Conservation (phyloP, 1,140 invertebrate species). For the Grapholita molesta region DNA sequence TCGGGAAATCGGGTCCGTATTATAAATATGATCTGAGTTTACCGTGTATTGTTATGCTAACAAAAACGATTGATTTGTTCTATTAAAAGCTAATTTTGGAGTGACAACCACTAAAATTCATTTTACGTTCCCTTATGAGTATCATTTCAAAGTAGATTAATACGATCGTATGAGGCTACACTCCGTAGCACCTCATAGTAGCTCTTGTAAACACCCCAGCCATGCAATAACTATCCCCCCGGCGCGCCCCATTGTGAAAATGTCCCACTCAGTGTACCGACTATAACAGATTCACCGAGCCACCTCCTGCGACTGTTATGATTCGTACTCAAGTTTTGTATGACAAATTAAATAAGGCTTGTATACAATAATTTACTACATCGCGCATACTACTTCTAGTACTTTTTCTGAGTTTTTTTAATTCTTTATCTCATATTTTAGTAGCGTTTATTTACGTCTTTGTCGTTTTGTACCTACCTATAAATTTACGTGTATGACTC, state of each 20-base stretch:
- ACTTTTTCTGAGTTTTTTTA: no score
- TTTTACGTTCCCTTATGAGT: neutral
- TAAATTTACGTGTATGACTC: no score
- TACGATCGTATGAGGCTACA: constrained; percentile 7
- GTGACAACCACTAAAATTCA: neutral
- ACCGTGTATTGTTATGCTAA: neutral
- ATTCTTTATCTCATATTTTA: no score
- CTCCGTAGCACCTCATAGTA: constrained; percentile 5
- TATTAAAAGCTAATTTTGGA: neutral
- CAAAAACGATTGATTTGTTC: neutral
- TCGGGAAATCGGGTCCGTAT: neutral
- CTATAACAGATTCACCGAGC: constrained; percentile 10
- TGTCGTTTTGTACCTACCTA: no score
- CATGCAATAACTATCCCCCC: constrained; percentile 15
- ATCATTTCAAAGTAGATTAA: constrained; percentile 9
- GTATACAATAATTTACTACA: neutral
- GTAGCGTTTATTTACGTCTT: no score
- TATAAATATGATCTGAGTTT: neutral
- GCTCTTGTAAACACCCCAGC: constrained; percentile 14
- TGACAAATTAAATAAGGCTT: neutral
- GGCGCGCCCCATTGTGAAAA: constrained; percentile 15
- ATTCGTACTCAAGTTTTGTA: neutral
- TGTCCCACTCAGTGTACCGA: neutral
- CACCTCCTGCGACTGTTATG: constrained; percentile 4
- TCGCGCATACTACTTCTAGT: no score